Percentiles rank a stretch among this genome's conserved stretches.
Conservation (phyloP, 1,140 invertebrate species). For the Orussus abietinus region DNA sequence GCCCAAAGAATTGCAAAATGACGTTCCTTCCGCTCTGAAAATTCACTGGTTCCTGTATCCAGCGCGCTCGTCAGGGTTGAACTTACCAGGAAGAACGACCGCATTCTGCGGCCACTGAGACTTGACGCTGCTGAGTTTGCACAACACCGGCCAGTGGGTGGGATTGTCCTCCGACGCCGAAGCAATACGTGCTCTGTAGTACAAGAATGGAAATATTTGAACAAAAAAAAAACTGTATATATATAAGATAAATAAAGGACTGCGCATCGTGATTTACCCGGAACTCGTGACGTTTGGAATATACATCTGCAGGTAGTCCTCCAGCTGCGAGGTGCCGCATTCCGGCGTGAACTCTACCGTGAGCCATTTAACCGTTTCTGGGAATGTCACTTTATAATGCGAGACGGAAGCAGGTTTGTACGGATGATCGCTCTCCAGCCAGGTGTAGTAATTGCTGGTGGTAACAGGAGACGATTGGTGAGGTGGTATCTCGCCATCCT, state of each 20-base stretch:
- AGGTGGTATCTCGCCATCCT: slow-evolving; percentile 39
- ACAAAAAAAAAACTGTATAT: no score
- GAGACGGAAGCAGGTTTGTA: slow-evolving; percentile 87
- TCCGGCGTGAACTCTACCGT: slow-evolving; percentile 89
- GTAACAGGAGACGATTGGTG: slow-evolving; percentile 51
- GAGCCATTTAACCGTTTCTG: slow-evolving; percentile 84
- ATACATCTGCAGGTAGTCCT: slow-evolving; percentile 87
- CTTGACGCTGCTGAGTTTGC: slow-evolving; percentile 62
- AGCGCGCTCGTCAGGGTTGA: slow-evolving; percentile 4
- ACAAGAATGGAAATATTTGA: slow-evolving; percentile 12
- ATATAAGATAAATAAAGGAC: no score
- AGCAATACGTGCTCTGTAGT: slow-evolving; percentile 21
- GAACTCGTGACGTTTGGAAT: slow-evolving; percentile 58
- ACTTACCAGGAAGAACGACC: slow-evolving; percentile 75
- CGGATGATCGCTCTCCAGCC: slow-evolving; percentile 95
- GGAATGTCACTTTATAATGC: slow-evolving; percentile 88
- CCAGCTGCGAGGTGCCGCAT: slow-evolving; percentile 88
- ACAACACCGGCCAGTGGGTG: slow-evolving; percentile 68
- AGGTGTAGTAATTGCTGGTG: slow-evolving; percentile 82
- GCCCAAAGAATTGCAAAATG: slow-evolving; percentile 24
- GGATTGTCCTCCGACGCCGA: slow-evolving; percentile 32
- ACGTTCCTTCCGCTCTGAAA: slow-evolving; percentile 23
- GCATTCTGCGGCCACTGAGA: slow-evolving; percentile 85
- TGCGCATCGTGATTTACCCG: no score
- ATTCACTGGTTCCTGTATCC: slow-evolving; percentile 4